Evolutionary conservation across 2,888 invertebrate species (phyloP), one percentile per base, ranked within the genome.

Genomic region (Glyphotaelius pellucidus): DNA sequence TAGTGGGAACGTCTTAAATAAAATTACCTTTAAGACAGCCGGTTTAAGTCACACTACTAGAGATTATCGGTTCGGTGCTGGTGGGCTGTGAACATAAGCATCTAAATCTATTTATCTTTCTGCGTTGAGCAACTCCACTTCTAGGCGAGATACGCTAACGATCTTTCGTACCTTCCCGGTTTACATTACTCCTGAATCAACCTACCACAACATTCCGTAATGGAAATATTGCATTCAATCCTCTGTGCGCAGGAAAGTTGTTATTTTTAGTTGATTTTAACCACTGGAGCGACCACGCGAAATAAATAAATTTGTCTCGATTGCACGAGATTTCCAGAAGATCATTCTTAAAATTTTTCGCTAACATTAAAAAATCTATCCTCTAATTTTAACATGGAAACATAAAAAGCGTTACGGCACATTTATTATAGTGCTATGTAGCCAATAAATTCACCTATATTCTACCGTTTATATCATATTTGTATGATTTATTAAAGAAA

Each of bases 21-120:
- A 47, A 47, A 47, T 47, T 14, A 14, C 19, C 5, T 7, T 25
- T n/a, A n/a, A 25, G 1, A 25, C 67, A 67, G 25, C 2, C 67
- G n/a, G n/a, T n/a, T 25, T n/a, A 9, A n/a, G 67, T 67, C 2
- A n/a, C 67, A 67, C 67, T 67, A 25, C 67, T 67, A 67, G 67
- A n/a, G 1, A 25, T 67, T 67, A 9, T 67, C 25, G 9, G 67
- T 67, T 67, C 67, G 9, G 25, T 67, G 67, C 25, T 67, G 25
- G 67, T n/a, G 86, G 12, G n/a, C 42, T 86, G 86, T 47, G 30
- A 86, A 47, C 42, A 42, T 86, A 86, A 86, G n/a, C 86, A 86
- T 86, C 42, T 86, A 47, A 47, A 42, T 86, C 38, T 86, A 47
- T 86, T 86, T 86, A 42, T 86, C 42, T 86, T 83, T 83, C 83